Base-by-base conservation (phyloP, 2,113 vertebrate genomes). In the human region DNA sequence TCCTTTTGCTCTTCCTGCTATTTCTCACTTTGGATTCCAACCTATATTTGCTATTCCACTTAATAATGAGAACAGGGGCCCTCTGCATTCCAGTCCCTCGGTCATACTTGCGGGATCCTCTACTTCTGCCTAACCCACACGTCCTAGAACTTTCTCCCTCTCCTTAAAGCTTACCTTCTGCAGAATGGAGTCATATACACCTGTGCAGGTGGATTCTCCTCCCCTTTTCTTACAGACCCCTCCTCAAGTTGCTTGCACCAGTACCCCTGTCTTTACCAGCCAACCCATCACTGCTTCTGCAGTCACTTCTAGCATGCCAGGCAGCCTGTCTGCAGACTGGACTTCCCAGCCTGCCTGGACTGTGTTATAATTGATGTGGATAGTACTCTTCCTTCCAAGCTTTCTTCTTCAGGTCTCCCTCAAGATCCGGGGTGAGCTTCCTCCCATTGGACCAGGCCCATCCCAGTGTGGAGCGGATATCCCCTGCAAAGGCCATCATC, bases 91-190 rank as follows among this genome's bases (percentile, higher is more conserved):
- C 30, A 98, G 66, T 57, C 92, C 97, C 93, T 93, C 98, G 11
- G 83, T 70, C 70, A 72, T 90, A 0, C 89, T 70, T 18, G 30
- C 92, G 0, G 1, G 52, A 61, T 61, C 97, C n/a, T 40, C 3
- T 0, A 84, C 94, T 93, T 96, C 94, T 0, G 91, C 43, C 68
- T 80, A 93, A 27, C 94, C 30, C 72, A 30, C 43, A 0, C 43
- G 97, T 55, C n/a, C 97, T n/a, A 35, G 89, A 18, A 43, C 35
- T 48, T 30, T 96, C 23, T 48, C 96, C 43, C 25, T 98, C 45
- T 97, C 94, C 43, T 99, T 99, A 96, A 99, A 99, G 94, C 99
- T 99, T 2, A 94, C 99, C 68, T 99, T 99, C 25, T 98, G 98
- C 23, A 96, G 73, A 0, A 2, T 89, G 27, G 10, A 32, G 9